A percentile compares a stretch with the other conserved stretches of the same genome.
These are phyloP conservation scores for Alloplasta piceator DNA, from an alignment of 2,888 invertebrate genomes.

Conservation along the genomic window DNA sequence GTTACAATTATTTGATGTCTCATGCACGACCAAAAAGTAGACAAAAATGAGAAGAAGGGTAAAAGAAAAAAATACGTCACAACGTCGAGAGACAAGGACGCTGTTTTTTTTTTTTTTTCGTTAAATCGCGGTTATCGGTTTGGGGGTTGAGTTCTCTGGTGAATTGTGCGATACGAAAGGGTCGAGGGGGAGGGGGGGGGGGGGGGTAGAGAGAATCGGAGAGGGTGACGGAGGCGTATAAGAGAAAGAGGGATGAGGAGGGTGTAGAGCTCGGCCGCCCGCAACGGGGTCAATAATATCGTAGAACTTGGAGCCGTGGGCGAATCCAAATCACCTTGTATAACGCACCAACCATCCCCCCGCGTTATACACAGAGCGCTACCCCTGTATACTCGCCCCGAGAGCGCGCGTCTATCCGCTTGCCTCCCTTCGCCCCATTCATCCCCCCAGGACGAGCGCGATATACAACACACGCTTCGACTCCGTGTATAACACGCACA, in stretches of 20 bases:
- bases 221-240: slow-evolving; percentile 6
- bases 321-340: slow-evolving; percentile 69
- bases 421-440: slow-evolving; percentile 5
- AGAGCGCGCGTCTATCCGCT: slow-evolving; percentile 51
- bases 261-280: slow-evolving; percentile 26
- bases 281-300: slow-evolving; percentile 67
- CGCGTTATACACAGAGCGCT: slow-evolving; percentile 37
- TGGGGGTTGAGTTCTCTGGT: slow-evolving; percentile 14
- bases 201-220: not conserved
- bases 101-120: not conserved
- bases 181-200: not conserved
- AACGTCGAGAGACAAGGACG: slow-evolving; percentile 10
- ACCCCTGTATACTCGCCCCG: slow-evolving; percentile 42
- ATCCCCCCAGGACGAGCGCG: slow-evolving; percentile 15
- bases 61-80: not conserved
- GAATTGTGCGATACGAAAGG: slow-evolving; percentile 36
- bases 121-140: slow-evolving; percentile 42
- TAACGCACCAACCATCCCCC: slow-evolving; percentile 53
- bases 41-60: not conserved
- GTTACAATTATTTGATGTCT: not conserved
- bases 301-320: slow-evolving; percentile 63
- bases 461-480: slow-evolving; percentile 1
- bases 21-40: not conserved
- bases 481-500: not conserved
- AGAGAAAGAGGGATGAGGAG: slow-evolving; percentile 16